Percentiles rank a stretch among this genome's conserved stretches.
Evolutionary conservation across 1,140 invertebrate species (phyloP).

Genomic region (Zaprionus capensis): DNA sequence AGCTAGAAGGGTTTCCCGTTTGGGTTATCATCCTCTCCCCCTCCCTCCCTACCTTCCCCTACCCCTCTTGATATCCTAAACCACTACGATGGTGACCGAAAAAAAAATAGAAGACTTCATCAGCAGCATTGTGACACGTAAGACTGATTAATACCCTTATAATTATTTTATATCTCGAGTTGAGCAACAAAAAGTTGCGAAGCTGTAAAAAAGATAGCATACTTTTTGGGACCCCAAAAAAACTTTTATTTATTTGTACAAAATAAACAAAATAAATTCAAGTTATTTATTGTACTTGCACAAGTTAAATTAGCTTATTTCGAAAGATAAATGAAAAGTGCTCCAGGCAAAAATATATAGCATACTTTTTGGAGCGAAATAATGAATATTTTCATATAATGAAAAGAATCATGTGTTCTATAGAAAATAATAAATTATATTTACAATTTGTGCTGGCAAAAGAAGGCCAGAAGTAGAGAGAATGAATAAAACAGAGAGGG

Average conservation of each 20-base stretch:
- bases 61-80: background rate
- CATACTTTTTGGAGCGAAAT: background rate
- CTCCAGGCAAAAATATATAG: background rate
- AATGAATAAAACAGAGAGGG: background rate
- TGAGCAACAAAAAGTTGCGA: background rate
- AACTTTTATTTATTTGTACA: background rate
- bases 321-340: too few relatives aligned
- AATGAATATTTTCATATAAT: background rate
- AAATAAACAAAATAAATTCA: too few relatives aligned
- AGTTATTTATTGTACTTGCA: too few relatives aligned
- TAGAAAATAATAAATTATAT: background rate
- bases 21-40: background rate
- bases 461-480: background rate
- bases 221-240: background rate
- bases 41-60: background rate
- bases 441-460: background rate
- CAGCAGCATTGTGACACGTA: background rate
- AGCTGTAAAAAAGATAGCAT: background rate
- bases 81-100: background rate
- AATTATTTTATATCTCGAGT: background rate
- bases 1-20: slow-evolving; percentile 34
- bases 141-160: background rate
- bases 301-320: too few relatives aligned
- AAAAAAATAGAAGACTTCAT: background rate
- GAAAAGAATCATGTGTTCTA: background rate